Conservation (phyloP, 2,797 vertebrate species). For the Lepidocolaptes lacrymiger region DNA sequence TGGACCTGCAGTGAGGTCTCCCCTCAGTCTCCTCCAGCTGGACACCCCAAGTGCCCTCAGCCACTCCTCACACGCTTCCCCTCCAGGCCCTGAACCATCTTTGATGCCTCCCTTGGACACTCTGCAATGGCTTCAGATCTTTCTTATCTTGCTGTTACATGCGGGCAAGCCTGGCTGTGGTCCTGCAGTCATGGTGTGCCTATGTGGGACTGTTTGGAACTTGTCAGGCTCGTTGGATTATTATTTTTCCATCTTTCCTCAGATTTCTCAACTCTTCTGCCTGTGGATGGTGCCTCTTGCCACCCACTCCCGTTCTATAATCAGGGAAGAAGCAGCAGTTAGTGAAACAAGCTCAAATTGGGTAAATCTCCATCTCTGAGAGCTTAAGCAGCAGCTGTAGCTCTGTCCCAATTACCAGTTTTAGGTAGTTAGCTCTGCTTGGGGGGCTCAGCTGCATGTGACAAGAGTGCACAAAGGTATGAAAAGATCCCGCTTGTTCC, state of each 20-base stretch:
- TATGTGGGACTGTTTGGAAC: rapidly evolving
- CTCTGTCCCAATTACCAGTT: neutral
- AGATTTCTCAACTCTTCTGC: neutral
- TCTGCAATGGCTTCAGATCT: neutral
- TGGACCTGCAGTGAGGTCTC: neutral
- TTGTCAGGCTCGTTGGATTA: neutral
- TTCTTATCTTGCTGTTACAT: neutral
- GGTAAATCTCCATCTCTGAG: neutral
- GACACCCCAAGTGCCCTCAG: neutral
- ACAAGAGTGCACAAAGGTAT: neutral
- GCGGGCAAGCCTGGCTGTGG: neutral
- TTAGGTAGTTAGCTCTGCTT: neutral
- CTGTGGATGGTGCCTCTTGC: neutral
- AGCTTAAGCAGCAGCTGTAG: neutral
- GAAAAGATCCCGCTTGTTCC: neutral
- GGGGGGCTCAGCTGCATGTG: neutral
- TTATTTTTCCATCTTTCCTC: neutral
- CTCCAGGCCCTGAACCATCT: neutral
- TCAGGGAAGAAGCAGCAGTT: neutral
- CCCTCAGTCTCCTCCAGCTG: neutral
- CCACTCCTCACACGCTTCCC: neutral
- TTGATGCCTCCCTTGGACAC: neutral
- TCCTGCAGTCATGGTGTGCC: neutral
- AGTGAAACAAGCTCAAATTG: neutral
- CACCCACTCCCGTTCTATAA: neutral